phyloP scores from a whole-genome alignment of 2,797 vertebrate species.

The Lepus oiostolus region DNA sequence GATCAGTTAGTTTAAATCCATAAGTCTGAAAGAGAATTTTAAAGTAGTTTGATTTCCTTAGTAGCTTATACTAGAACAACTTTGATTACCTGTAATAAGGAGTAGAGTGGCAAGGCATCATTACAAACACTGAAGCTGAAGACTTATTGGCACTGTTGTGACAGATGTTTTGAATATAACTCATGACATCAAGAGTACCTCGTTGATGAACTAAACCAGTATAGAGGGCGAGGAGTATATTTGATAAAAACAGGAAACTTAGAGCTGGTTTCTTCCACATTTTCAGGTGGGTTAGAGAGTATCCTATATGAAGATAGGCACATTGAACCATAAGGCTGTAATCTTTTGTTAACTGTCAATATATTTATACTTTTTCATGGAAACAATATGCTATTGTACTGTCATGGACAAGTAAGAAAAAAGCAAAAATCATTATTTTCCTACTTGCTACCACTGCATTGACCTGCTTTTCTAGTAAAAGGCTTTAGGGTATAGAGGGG shows the following conservation, averaged over 20 bases:
- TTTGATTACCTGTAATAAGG: constrained; percentile 95
- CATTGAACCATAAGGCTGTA: background rate
- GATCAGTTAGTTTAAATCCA: background rate
- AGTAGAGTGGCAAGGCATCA: constrained; percentile 99
- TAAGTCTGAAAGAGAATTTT: constrained; percentile 50
- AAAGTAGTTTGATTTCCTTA: constrained; percentile 37
- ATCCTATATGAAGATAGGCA: constrained; percentile 87
- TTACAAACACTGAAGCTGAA: constrained; percentile 90
- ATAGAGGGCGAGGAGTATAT: constrained; percentile 93
- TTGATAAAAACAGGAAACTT: constrained; percentile 90
- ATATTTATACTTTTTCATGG: constrained; percentile 9
- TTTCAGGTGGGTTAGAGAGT: constrained; percentile 92
- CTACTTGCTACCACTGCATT: background rate
- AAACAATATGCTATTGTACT: background rate
- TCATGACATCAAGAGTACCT: constrained; percentile 95
- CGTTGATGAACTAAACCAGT: constrained; percentile 96
- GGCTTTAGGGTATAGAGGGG: background rate
- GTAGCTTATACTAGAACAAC: background rate
- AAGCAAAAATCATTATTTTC: constrained; percentile 19
- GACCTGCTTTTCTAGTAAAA: constrained; percentile 7
- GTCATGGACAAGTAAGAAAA: background rate
- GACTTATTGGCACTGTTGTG: constrained; percentile 57
- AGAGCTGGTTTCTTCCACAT: constrained; percentile 91
- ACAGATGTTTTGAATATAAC: constrained; percentile 92
- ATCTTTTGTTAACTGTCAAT: background rate